Base-by-base conservation (phyloP, 2,888 invertebrate genomes). In the Stenodema calcarata region DNA sequence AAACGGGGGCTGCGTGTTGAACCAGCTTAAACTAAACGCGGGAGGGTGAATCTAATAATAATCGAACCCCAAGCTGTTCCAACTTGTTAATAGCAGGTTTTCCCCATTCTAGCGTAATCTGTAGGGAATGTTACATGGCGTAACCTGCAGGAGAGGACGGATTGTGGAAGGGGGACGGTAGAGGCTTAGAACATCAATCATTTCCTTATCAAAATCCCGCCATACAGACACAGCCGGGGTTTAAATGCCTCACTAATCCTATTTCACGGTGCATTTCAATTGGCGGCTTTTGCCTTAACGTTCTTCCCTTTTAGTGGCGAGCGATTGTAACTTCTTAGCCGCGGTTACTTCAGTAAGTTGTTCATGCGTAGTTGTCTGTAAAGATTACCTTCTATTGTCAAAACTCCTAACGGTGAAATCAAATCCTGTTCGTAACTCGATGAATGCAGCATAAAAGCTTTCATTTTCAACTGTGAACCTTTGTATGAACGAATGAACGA, bases 221-320 rank as follows among this genome's bases (percentile, higher is more conserved):
- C 82, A 41, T 82, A 82, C 69, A 50, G 80, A 54, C 47, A 54
- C 80, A 50, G 44, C 47, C 30, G 12, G 44, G 41, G 82, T 35
- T 82, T 82, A 69, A 82, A 82, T 82, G 82, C 69, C 70, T 41
- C 70, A 62, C 62, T 82, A 69, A 82, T 82, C 82, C 82, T 82
- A 82, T 82, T 82, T 82, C 70, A 82, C 69, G 82, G 70, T 35
- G 82, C 82, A 82, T 82, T 82, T 82, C 82, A 82, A 82, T 82
- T 82, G 69, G 62, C 82, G 62, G 82, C 47, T 80, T 54, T 54
- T 18, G 30, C 4, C 73, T 73, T 18, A 14, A 18, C 62, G 4
- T 54, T 18, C 18, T 54, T 47, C 12, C 0, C 62, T 23, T n/a
- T 23, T 23, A 23, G 62, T 9, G 62, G 18, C 23, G 62, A 7